phyloP scores from a whole-genome alignment of 2,888 invertebrate genomes.

The Heliconius hortense region DNA sequence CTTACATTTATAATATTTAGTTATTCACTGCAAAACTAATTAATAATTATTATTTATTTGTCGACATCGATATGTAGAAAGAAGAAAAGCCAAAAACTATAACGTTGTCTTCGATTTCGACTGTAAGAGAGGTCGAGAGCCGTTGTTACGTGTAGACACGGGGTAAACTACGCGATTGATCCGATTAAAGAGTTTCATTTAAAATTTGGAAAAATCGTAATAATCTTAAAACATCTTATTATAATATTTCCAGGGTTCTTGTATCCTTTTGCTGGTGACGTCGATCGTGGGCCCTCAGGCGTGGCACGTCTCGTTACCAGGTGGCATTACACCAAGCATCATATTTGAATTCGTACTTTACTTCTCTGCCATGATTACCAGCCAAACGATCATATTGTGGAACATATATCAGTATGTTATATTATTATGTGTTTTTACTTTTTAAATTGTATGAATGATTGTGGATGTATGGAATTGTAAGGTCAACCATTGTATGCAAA shows the following conservation, averaged over 20 bases:
- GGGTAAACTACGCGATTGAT: too few relatives aligned
- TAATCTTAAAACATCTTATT: not conserved
- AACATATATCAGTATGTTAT: conserved; percentile 89
- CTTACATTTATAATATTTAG: too few relatives aligned
- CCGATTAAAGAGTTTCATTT: too few relatives aligned
- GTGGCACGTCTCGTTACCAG: conserved; percentile 91
- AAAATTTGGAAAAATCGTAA: too few relatives aligned
- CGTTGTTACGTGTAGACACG: too few relatives aligned
- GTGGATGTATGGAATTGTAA: not conserved
- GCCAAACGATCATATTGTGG: conserved; percentile 93
- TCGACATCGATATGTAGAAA: too few relatives aligned
- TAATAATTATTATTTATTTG: too few relatives aligned
- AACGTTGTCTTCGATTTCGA: too few relatives aligned
- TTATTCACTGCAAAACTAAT: too few relatives aligned
- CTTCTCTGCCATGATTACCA: conserved; percentile 90
- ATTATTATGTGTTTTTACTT: not conserved
- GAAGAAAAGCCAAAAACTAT: too few relatives aligned
- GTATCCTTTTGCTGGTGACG: conserved; percentile 79
- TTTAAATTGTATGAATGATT: not conserved
- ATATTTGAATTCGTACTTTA: conserved; percentile 93
- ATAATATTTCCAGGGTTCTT: conserved; percentile 71
- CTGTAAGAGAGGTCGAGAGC: too few relatives aligned
- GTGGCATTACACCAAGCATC: conserved; percentile 88
- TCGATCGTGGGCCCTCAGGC: conserved; percentile 87
- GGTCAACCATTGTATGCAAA: conserved; percentile 9